phyloP scores from a whole-genome alignment of 2,113 vertebrate species.

The Fregetta grallaria region DNA sequence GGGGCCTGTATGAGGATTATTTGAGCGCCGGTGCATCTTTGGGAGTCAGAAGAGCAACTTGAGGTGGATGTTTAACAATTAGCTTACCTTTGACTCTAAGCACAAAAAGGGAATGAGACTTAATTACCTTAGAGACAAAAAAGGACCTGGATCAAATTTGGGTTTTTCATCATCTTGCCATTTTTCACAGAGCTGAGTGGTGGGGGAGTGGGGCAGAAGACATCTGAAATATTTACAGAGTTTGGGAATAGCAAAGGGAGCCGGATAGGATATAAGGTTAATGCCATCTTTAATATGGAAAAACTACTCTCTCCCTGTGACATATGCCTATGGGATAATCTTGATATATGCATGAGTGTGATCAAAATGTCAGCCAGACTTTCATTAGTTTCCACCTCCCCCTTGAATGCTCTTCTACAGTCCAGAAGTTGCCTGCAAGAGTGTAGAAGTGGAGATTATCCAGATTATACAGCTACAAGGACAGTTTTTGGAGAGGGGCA shows the following conservation, averaged over 20 bases:
- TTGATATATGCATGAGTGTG: slow-evolving; percentile 74
- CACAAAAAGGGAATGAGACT: not conserved
- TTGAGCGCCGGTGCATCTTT: not conserved
- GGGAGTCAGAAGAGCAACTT: not conserved
- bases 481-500: slow-evolving; percentile 34
- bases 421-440: slow-evolving; percentile 37
- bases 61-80: not conserved
- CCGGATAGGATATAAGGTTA: slow-evolving; percentile 73
- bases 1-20: not conserved
- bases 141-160: not conserved
- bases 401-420: slow-evolving; percentile 60
- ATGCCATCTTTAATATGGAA: slow-evolving; percentile 79
- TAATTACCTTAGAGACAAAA: slow-evolving; percentile 39
- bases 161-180: slow-evolving; percentile 52
- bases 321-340: slow-evolving; percentile 76
- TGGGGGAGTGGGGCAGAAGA: slow-evolving; percentile 3
- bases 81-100: not conserved
- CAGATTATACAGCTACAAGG: not conserved
- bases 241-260: slow-evolving; percentile 71
- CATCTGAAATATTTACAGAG: slow-evolving; percentile 76
- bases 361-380: slow-evolving; percentile 79
- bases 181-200: not conserved
- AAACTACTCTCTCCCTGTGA: slow-evolving; percentile 74
- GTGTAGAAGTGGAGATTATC: slow-evolving; percentile 50
- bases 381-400: slow-evolving; percentile 74